Percentiles rank a stretch among this genome's conserved stretches.
These are phyloP conservation scores for Orchestia grillus DNA, from an alignment of 1,140 invertebrate genomes.

Conservation along the genomic window DNA sequence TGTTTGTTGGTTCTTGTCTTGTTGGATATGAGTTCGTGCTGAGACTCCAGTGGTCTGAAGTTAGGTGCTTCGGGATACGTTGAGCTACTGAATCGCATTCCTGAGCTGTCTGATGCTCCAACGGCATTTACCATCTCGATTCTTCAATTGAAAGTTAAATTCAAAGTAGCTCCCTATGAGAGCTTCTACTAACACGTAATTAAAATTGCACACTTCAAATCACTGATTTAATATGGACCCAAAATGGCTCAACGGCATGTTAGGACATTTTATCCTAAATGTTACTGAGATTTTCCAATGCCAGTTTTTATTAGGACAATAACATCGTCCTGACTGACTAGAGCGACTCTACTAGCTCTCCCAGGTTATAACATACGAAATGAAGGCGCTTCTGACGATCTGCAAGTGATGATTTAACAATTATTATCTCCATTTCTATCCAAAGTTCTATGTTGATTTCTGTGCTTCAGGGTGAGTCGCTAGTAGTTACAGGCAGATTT, in stretches of 20 bases:
- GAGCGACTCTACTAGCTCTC: background rate
- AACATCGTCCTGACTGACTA: no score
- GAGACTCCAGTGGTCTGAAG: background rate
- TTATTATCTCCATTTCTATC: background rate
- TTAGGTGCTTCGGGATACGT: background rate
- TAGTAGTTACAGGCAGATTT: no score
- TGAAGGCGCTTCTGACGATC: no score
- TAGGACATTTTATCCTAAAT: background rate
- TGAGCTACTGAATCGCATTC: constrained; percentile 51
- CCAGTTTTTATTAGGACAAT: no score
- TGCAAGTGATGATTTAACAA: background rate
- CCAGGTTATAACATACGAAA: background rate
- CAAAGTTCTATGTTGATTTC: no score
- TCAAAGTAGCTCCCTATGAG: background rate
- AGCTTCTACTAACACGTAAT: background rate
- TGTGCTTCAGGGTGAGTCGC: no score
- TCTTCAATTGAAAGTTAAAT: background rate
- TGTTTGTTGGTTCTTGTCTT: background rate
- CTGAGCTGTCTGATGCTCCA: background rate
- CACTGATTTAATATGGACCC: background rate
- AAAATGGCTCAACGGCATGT: background rate
- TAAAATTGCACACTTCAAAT: background rate
- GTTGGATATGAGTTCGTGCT: background rate
- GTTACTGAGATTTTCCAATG: no score
- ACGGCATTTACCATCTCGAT: background rate